Percentiles rank a stretch among this genome's conserved stretches.
These are phyloP conservation scores for Lamproptera curius DNA, from an alignment of 2,888 invertebrate genomes.

Conservation along the genomic window DNA sequence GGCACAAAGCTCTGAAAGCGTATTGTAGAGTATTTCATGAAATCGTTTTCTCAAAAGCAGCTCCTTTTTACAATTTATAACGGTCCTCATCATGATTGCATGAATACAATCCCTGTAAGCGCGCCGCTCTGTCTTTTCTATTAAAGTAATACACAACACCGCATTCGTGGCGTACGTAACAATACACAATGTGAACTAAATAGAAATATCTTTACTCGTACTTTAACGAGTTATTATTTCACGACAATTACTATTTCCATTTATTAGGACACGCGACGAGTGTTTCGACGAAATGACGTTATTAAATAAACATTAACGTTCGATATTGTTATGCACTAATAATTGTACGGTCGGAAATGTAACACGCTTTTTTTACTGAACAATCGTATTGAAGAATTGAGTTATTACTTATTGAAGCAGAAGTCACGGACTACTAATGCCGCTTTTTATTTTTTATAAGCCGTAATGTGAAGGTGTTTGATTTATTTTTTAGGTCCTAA, in stretches of 20 bases:
- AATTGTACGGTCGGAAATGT: too few relatives aligned
- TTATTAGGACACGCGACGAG: not conserved
- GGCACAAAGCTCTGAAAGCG: constrained; percentile 57
- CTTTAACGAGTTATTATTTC: not conserved
- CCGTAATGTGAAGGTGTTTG: too few relatives aligned
- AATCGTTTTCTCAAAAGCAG: constrained; percentile 66
- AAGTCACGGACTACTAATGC: not conserved
- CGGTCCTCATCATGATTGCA: constrained; percentile 62
- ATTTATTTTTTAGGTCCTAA: too few relatives aligned
- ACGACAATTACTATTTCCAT: constrained; percentile 2
- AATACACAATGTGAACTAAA: not conserved
- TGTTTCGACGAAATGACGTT: not conserved
- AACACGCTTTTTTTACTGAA: not conserved
- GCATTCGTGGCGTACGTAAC: not conserved
- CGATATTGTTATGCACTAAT: not conserved
- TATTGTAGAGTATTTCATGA: constrained; percentile 69
- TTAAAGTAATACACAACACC: constrained; percentile 10
- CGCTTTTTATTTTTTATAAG: too few relatives aligned
- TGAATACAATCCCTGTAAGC: constrained; percentile 48
- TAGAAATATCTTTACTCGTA: not conserved
- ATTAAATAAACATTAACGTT: constrained; percentile 1
- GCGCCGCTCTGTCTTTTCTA: constrained; percentile 10
- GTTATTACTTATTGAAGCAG: not conserved
- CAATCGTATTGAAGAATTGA: not conserved
- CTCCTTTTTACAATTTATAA: constrained; percentile 71